A percentile compares a stretch with the other conserved stretches of the same genome.
phyloP scores from a whole-genome alignment of 2,113 vertebrate species.

The Leptocoma aspasia region DNA sequence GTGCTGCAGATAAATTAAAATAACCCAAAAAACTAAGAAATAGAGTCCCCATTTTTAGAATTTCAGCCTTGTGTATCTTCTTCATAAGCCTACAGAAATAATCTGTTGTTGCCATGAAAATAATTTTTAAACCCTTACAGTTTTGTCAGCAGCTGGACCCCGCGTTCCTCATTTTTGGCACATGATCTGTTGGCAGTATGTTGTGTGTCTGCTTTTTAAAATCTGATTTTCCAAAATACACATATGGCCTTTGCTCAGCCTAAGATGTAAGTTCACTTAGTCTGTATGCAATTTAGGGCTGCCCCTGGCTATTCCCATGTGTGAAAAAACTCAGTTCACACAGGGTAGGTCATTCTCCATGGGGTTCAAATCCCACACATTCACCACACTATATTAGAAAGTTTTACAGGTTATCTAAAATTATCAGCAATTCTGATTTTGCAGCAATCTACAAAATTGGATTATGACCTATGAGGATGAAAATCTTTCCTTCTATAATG shows the following conservation, averaged over 20 bases:
- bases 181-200: not conserved
- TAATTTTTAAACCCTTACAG: not conserved
- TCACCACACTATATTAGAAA: not conserved
- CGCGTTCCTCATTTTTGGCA: accelerated
- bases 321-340: not conserved
- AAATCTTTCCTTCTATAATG: not conserved
- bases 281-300: not conserved
- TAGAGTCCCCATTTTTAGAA: not conserved
- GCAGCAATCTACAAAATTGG: not conserved
- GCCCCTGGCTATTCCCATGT: not conserved
- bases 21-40: not conserved
- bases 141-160: not conserved
- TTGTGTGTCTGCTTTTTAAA: not conserved
- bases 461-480: not conserved
- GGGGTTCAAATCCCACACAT: not conserved
- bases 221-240: not conserved
- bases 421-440: not conserved
- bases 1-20: not conserved
- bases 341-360: not conserved
- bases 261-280: not conserved
- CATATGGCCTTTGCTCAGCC: not conserved
- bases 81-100: not conserved
- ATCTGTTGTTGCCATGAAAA: not conserved
- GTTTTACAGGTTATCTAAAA: not conserved
- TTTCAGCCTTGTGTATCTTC: not conserved